Evolutionary conservation across 2,888 invertebrate species (phyloP).

Genomic region (Xestia rhomboidea): DNA sequence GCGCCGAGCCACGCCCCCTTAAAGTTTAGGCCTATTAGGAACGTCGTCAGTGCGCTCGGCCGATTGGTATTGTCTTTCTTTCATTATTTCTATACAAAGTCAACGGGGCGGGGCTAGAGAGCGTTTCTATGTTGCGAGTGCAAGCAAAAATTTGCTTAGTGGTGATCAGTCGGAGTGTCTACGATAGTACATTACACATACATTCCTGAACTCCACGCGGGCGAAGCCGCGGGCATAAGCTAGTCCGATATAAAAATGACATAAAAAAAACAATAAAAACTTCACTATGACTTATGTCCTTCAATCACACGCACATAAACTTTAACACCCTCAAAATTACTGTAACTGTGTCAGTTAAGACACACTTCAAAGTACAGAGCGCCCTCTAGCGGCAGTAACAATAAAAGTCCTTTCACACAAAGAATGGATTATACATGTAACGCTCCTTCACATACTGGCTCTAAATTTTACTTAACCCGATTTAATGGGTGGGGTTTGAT

Average conservation of each 20-base stretch:
- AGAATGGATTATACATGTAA: conserved; percentile 82
- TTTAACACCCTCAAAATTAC: conserved; percentile 16
- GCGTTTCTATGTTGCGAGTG: too few species aligned
- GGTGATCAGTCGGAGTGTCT: too few species aligned
- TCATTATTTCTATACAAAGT: too few species aligned
- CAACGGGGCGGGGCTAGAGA: too few species aligned
- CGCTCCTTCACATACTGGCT: conserved; percentile 71
- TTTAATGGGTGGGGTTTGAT: conserved; percentile 71
- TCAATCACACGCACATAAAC: neutral
- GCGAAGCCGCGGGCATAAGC: too few species aligned
- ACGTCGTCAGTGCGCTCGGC: too few species aligned
- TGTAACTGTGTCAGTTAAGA: conserved; percentile 9
- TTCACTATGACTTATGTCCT: neutral
- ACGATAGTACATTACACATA: too few species aligned
- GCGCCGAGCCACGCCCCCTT: too few species aligned
- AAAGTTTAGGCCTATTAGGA: too few species aligned
- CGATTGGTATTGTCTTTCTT: too few species aligned
- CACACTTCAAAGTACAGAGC: conserved; percentile 25
- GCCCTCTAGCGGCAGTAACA: conserved; percentile 41
- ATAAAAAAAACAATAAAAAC: neutral
- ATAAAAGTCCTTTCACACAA: conserved; percentile 70
- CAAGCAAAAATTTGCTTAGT: too few species aligned
- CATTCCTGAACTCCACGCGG: too few species aligned
- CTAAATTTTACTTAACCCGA: conserved; percentile 82
- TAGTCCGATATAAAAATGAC: neutral